Conservation (phyloP, 2,888 invertebrate species). For the Autographa gamma region DNA sequence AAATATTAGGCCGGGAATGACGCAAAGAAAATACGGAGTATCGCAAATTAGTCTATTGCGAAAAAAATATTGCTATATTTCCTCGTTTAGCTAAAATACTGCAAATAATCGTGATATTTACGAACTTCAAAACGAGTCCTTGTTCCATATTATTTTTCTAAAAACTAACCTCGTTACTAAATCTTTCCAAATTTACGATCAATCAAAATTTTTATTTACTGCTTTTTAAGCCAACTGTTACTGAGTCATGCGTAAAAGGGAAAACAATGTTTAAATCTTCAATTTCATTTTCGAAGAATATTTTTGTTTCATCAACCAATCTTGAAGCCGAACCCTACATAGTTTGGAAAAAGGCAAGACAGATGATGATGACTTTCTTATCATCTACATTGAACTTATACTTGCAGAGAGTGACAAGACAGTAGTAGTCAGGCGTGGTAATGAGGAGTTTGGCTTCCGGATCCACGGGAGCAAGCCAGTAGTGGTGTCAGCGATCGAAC, state of each 20-base stretch:
- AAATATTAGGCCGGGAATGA: conserved; percentile 66
- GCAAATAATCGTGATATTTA: conserved; percentile 27
- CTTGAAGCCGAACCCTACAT: too few species aligned
- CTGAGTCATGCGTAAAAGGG: not conserved
- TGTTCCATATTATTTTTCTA: not conserved
- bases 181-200: not conserved
- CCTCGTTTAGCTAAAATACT: conserved; percentile 29
- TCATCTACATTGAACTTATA: conserved; percentile 7
- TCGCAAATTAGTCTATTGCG: conserved; percentile 34
- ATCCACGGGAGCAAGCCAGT: conserved; percentile 98
- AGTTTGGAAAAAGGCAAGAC: too few species aligned
- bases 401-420: conserved; percentile 95
- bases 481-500: conserved; percentile 98
- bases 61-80: conserved; percentile 39
- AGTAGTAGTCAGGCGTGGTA: conserved; percentile 94
- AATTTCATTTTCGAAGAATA: too few species aligned
- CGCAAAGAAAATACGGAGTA: conserved; percentile 51
- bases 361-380: not conserved
- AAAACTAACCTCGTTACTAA: not conserved
- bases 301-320: not conserved
- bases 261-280: not conserved
- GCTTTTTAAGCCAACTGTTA: not conserved
- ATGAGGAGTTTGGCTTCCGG: conserved; percentile 97
- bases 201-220: not conserved
- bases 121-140: not conserved